Evolutionary conservation across 2,797 vertebrate species (phyloP).

Genomic region (Hapalemur alaotrensis): DNA sequence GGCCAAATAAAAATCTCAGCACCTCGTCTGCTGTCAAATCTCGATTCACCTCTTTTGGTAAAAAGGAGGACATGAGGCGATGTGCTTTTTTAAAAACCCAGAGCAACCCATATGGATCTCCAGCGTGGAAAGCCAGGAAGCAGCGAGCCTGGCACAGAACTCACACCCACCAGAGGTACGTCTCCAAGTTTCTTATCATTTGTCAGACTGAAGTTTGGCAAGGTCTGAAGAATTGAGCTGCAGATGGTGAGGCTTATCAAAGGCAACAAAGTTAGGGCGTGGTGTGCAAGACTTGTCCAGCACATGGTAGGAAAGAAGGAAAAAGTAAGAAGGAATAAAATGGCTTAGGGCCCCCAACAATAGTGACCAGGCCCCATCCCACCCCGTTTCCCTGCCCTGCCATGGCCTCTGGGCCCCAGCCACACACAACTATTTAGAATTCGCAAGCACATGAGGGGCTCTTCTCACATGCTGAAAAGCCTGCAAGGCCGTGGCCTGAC

Average conservation of each 20-base stretch:
- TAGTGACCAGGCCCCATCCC: rapidly evolving
- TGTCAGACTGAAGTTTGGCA: slow-evolving; percentile 68
- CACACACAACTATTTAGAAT: not conserved
- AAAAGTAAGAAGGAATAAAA: rapidly evolving
- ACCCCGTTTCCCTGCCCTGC: rapidly evolving
- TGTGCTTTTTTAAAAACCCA: slow-evolving; percentile 20
- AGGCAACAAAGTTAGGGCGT: not conserved
- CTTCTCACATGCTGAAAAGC: not conserved
- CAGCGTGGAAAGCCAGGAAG: not conserved
- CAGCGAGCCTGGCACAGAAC: slow-evolving; percentile 10
- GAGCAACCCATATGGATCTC: slow-evolving; percentile 42
- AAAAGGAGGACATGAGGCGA: not conserved
- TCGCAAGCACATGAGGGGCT: not conserved
- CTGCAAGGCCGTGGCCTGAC: rapidly evolving
- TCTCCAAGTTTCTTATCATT: slow-evolving; percentile 61
- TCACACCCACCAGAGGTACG: slow-evolving; percentile 23
- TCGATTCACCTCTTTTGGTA: not conserved
- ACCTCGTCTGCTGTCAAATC: not conserved
- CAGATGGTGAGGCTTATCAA: slow-evolving; percentile 57
- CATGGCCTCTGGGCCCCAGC: not conserved
- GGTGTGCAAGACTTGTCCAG: not conserved
- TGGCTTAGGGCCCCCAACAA: not conserved
- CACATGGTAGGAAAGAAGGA: rapidly evolving
- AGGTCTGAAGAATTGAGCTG: not conserved
- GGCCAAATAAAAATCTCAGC: not conserved